Base-by-base conservation (phyloP, 2,888 invertebrate genomes). In the Neoascia interrupta region DNA sequence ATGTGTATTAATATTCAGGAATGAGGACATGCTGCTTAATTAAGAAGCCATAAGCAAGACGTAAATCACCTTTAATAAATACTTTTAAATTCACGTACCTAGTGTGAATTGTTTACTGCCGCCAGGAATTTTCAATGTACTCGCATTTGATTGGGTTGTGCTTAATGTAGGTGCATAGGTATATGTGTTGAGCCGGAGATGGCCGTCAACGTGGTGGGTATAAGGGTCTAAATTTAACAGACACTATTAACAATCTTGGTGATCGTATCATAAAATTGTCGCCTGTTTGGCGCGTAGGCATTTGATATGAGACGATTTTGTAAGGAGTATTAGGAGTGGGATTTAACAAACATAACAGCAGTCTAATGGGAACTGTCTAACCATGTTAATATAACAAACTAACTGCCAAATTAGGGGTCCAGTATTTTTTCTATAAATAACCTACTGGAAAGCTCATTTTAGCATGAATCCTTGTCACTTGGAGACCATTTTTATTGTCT, bases 31-130 rank as follows among this genome's bases (percentile, higher is more conserved):
- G 56, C 13, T 76, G 51, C 69, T 76, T 76, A 76, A 76, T 76
- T 76, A 76, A 70, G 53, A 70, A 76, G 51, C 75, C 75, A 70
- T 70, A 76, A 76, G 70, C 75, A 70, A 70, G 64, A 76, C 75
- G 75, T 76, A 70, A 76, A 76, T 76, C 70, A 70, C 66, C 63
- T 69, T 70, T 76, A 69, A 39, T 63, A 51, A 36, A 64, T 70
- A 54, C 56, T 70, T 76, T 64, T 18, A 58, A 70, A 76, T 70
- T 76, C 70, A 76, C 37, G 64, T 64, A n/a, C n/a, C n/a, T n/a
- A 64, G 75, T 76, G 75, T 76, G 75, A 76, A 76, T 64, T 63
- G 58, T 21, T 53, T 37, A 51, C 37, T 70, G 75, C 63, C 56
- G 53, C 39, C 15, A 70, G 70, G 75, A 76, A 76, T 76, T 76